A percentile compares a stretch with the other conserved stretches of the same genome.
Conservation (phyloP, 1,140 invertebrate genomes). For the Tetranychus cinnabarinus region DNA sequence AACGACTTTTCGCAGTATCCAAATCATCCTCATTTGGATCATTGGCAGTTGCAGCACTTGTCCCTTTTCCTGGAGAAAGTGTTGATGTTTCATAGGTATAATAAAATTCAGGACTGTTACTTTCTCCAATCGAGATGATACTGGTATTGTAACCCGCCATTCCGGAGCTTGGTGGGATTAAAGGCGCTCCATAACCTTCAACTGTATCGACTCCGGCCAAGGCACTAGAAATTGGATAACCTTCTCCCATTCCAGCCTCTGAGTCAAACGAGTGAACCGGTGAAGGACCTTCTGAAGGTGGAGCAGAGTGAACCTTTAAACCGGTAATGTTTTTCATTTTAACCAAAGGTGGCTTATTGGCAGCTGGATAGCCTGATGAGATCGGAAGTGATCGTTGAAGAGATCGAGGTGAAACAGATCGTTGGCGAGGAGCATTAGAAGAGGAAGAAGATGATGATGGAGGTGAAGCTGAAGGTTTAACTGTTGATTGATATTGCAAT, state of each 20-base stretch:
- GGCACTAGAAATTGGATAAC: neutral
- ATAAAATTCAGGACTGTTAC: neutral
- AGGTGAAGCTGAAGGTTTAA: neutral
- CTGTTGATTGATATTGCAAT: neutral
- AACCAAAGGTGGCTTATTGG: constrained; percentile 5
- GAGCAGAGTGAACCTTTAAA: neutral
- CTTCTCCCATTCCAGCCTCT: neutral
- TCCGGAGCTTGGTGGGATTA: neutral
- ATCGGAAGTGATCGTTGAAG: neutral
- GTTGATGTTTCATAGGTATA: neutral
- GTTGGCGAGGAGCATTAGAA: neutral
- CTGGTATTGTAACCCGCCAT: neutral
- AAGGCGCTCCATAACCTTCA: neutral
- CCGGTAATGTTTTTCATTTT: constrained; percentile 9
- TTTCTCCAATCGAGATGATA: neutral
- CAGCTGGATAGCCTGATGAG: neutral
- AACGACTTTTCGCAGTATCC: constrained; percentile 12
- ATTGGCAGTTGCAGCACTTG: neutral
- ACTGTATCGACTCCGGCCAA: neutral
- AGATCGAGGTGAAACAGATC: neutral
- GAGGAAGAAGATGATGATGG: neutral
- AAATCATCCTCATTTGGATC: constrained; percentile 15
- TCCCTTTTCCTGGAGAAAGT: neutral
- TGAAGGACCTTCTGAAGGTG: neutral
- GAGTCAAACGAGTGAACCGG: constrained; percentile 2